Evolutionary conservation across 1,140 invertebrate species (phyloP).

Genomic region (Acromyrmex heyeri): DNA sequence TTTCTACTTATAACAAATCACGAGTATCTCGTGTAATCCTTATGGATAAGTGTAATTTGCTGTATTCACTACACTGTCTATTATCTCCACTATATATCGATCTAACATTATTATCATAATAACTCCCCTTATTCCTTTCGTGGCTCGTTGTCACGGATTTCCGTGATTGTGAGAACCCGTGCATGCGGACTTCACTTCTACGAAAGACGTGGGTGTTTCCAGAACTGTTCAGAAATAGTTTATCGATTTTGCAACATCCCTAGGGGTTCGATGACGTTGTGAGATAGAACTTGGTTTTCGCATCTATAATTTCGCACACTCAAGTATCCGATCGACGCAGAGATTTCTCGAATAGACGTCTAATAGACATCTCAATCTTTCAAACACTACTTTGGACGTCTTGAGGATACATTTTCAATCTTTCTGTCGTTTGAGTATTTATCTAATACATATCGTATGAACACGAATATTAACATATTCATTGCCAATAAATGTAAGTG

Average conservation of each 20-base stretch:
- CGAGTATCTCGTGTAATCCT: constrained; percentile 30
- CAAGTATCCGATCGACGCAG: constrained; percentile 6
- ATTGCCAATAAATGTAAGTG: neutral
- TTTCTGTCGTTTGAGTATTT: neutral
- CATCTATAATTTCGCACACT: constrained; percentile 29
- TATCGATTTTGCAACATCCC: constrained; percentile 49
- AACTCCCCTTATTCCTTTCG: constrained; percentile 20
- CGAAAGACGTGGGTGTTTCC: constrained; percentile 45
- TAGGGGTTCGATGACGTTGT: constrained; percentile 41
- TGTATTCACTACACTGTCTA: constrained; percentile 10
- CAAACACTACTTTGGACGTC: constrained; percentile 9
- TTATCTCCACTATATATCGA: constrained; percentile 25
- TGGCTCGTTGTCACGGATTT: constrained; percentile 52
- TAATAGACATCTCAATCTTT: constrained; percentile 7
- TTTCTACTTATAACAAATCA: constrained; percentile 30
- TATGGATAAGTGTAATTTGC: constrained; percentile 37
- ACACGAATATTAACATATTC: neutral
- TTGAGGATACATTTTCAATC: neutral
- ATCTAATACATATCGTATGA: neutral
- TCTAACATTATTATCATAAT: constrained; percentile 41
- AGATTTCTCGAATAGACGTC: neutral
- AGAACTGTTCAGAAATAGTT: constrained; percentile 46
- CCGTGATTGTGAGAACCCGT: constrained; percentile 42
- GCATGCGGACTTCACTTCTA: constrained; percentile 42
- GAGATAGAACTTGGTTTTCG: constrained; percentile 46